These are phyloP conservation scores for Anniella stebbinsi DNA, from an alignment of 2,797 vertebrate species.

Conservation along the genomic window DNA sequence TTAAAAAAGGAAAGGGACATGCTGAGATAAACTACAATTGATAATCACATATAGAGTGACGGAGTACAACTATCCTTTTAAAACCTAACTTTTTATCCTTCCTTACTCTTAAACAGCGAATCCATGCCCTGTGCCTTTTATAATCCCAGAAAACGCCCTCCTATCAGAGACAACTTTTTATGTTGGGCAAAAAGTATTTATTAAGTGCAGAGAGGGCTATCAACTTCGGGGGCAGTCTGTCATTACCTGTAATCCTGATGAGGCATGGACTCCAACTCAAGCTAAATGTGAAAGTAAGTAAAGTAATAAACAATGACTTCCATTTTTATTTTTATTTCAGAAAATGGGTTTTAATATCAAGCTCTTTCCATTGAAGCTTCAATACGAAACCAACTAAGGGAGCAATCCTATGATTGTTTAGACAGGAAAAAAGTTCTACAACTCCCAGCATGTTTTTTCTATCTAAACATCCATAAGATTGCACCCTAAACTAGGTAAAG, in stretches of 20 bases:
- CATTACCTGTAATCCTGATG: slow-evolving; percentile 90
- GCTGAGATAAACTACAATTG: background rate
- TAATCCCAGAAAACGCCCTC: slow-evolving; percentile 84
- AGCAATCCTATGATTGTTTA: no score
- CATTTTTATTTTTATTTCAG: background rate
- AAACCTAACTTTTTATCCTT: slow-evolving; percentile 33
- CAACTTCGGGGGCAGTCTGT: slow-evolving; percentile 82
- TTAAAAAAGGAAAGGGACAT: no score
- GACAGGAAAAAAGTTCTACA: no score
- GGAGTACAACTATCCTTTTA: background rate
- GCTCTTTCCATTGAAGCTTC: background rate
- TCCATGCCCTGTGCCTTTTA: slow-evolving; percentile 88
- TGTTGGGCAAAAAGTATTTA: slow-evolving; percentile 87
- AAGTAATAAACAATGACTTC: background rate
- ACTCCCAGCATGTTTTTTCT: no score
- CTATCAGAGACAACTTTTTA: slow-evolving; percentile 84
- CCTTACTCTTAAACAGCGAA: slow-evolving; percentile 82
- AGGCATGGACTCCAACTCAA: slow-evolving; percentile 89
- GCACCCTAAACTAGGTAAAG: background rate
- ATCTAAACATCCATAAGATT: no score
- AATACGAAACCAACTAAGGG: background rate
- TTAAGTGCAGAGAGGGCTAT: slow-evolving; percentile 91
- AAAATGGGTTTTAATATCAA: background rate
- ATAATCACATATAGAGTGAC: no score
- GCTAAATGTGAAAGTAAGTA: slow-evolving; percentile 93